A percentile compares a stretch with the other conserved stretches of the same genome.
These are phyloP conservation scores for Stegodyphus dumicola DNA, from an alignment of 1,140 invertebrate species.

Conservation along the genomic window DNA sequence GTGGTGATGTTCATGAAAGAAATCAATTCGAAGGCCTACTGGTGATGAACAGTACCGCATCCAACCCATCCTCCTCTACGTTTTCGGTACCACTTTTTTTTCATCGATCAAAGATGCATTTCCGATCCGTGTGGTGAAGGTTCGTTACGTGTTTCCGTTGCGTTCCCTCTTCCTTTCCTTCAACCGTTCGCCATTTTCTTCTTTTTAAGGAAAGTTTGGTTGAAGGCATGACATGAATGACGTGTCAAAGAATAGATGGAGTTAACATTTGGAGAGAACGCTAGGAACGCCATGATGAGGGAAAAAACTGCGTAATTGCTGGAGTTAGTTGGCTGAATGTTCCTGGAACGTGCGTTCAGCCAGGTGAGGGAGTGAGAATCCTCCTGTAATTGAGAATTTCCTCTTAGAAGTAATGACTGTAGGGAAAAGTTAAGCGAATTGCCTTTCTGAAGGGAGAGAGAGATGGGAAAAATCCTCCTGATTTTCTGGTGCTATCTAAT, in stretches of 20 bases:
- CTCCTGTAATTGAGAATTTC: slow-evolving; percentile 36
- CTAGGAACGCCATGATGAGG: background rate
- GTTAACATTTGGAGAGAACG: background rate
- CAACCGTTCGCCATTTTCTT: background rate
- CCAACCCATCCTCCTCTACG: background rate
- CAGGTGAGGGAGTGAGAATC: slow-evolving; percentile 27
- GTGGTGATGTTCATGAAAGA: slow-evolving; percentile 53
- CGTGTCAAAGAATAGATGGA: slow-evolving; percentile 13
- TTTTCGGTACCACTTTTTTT: background rate
- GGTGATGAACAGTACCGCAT: slow-evolving; percentile 15
- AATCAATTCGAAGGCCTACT: slow-evolving; percentile 43
- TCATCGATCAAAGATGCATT: slow-evolving; percentile 41
- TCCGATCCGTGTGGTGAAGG: slow-evolving; percentile 49
- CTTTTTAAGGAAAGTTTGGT: slow-evolving; percentile 45
- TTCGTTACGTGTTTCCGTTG: slow-evolving; percentile 49
- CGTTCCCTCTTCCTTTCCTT: slow-evolving; percentile 8
- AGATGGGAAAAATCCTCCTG: too few species aligned
- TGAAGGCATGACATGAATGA: slow-evolving; percentile 38
- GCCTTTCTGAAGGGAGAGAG: too few species aligned
- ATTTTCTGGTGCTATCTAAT: too few species aligned
- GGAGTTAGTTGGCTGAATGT: slow-evolving; percentile 39
- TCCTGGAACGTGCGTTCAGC: background rate
- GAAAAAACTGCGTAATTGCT: slow-evolving; percentile 22
- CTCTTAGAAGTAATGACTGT: background rate
- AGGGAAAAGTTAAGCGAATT: slow-evolving; percentile 35